phyloP scores from a whole-genome alignment of 2,888 invertebrate species.

The Cryptocephalus primarius region DNA sequence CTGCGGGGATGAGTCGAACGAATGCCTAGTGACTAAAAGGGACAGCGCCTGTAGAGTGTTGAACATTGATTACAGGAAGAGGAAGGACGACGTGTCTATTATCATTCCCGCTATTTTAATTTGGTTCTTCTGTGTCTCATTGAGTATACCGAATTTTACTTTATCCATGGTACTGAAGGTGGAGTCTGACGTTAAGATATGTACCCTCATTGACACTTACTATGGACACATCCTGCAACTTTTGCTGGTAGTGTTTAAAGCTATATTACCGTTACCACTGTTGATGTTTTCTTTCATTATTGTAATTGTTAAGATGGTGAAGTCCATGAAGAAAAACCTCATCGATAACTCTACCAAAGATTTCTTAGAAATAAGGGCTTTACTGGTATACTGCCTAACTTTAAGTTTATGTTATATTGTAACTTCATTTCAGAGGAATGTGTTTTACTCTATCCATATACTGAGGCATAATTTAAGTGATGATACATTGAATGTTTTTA shows the following conservation, averaged over 20 bases:
- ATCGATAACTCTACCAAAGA: slow-evolving; percentile 26
- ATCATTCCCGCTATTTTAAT: slow-evolving; percentile 44
- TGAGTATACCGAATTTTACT: slow-evolving; percentile 49
- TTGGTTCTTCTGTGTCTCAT: slow-evolving; percentile 47
- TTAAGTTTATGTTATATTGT: slow-evolving; percentile 24
- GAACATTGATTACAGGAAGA: slow-evolving; percentile 43
- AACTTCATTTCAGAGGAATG: slow-evolving; percentile 27
- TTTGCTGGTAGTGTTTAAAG: slow-evolving; percentile 26
- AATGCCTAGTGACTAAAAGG: slow-evolving; percentile 26
- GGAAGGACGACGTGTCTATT: slow-evolving; percentile 39
- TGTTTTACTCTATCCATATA: slow-evolving; percentile 24
- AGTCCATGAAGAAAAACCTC: slow-evolving; percentile 19
- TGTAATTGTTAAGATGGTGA: slow-evolving; percentile 22
- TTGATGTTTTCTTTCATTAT: slow-evolving; percentile 24
- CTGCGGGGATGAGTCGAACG: slow-evolving; percentile 23
- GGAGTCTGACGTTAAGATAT: slow-evolving; percentile 36
- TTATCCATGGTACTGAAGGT: slow-evolving; percentile 37
- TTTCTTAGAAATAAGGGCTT: slow-evolving; percentile 21
- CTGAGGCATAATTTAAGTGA: slow-evolving; percentile 10
- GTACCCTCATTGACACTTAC: slow-evolving; percentile 43
- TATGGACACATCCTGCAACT: slow-evolving; percentile 34
- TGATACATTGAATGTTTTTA: slow-evolving; percentile 17
- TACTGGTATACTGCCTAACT: slow-evolving; percentile 25
- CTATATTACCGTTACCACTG: slow-evolving; percentile 24
- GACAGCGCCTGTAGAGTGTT: slow-evolving; percentile 39